These are phyloP conservation scores for Cecidostiba fungosa DNA, from an alignment of 2,888 invertebrate species.

Conservation along the genomic window DNA sequence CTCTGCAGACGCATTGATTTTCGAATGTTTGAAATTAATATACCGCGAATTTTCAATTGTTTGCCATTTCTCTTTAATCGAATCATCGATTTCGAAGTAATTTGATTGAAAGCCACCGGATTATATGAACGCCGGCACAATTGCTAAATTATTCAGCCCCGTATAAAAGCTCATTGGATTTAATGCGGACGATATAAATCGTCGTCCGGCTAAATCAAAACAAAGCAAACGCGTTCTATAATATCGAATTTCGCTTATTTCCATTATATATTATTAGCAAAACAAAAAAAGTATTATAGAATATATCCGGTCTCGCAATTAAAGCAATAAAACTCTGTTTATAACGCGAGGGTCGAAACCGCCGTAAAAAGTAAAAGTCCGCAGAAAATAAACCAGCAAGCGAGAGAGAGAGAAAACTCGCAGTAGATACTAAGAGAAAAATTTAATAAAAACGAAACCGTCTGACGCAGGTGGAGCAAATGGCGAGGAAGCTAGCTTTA, in stretches of 20 bases:
- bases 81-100: slow-evolving; percentile 50
- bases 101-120: slow-evolving; percentile 36
- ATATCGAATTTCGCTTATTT: background rate
- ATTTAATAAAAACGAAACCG: slow-evolving; percentile 26
- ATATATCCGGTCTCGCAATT: background rate
- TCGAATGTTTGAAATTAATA: background rate
- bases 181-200: slow-evolving; percentile 7
- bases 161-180: slow-evolving; percentile 38
- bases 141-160: slow-evolving; percentile 45
- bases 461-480: slow-evolving; percentile 85
- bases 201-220: background rate
- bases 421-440: background rate
- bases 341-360: background rate
- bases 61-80: slow-evolving; percentile 30
- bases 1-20: no score
- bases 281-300: background rate
- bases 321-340: background rate
- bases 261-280: background rate
- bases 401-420: background rate
- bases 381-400: background rate
- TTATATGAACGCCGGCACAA: slow-evolving; percentile 17
- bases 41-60: slow-evolving; percentile 36
- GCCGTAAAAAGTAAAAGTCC: background rate
- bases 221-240: no score
- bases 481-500: slow-evolving; percentile 92